phyloP scores from a whole-genome alignment of 30 jellyfish, hydroid and myxozoan genomes.

The Pelagia noctiluca region DNA sequence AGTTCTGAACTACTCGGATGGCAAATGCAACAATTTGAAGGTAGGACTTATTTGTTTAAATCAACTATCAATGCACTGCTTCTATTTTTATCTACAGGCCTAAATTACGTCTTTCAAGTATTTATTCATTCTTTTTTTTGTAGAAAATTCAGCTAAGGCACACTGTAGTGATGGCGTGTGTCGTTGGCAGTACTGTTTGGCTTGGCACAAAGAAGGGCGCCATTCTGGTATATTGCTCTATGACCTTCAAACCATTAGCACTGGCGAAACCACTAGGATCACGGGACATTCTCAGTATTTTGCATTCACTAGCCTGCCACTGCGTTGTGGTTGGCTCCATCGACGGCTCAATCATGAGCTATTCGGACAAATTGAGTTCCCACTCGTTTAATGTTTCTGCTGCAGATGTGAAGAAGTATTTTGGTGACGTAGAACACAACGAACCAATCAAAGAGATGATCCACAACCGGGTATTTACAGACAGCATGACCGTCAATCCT shows the following conservation, averaged over 20 bases:
- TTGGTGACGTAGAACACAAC: slow-evolving; percentile 28
- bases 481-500: slow-evolving; percentile 47
- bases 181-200: slow-evolving; percentile 96
- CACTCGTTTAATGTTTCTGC: slow-evolving; percentile 48
- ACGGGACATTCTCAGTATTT: slow-evolving; percentile 72
- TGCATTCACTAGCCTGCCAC: slow-evolving; percentile 88
- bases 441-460: slow-evolving; percentile 67
- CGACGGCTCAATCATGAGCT: slow-evolving; percentile 73
- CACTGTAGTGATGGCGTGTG: slow-evolving; percentile 78
- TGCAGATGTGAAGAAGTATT: slow-evolving; percentile 46
- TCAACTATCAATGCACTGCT: not conserved
- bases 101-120: not conserved
- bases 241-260: slow-evolving; percentile 92
- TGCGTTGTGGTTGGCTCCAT: slow-evolving; percentile 79
- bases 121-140: not conserved
- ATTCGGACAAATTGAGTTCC: slow-evolving; percentile 71
- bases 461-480: slow-evolving; percentile 63
- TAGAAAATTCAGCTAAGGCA: slow-evolving; percentile 70
- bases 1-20: slow-evolving; percentile 82
- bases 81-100: not conserved
- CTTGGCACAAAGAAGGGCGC: slow-evolving; percentile 86
- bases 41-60: slow-evolving; percentile 59
- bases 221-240: slow-evolving; percentile 80
- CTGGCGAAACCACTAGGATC: slow-evolving; percentile 66
- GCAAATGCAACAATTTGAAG: slow-evolving; percentile 70